These are phyloP conservation scores for Ptychochromis oligacanthus DNA, from an alignment of 2,113 vertebrate species.

Conservation along the genomic window DNA sequence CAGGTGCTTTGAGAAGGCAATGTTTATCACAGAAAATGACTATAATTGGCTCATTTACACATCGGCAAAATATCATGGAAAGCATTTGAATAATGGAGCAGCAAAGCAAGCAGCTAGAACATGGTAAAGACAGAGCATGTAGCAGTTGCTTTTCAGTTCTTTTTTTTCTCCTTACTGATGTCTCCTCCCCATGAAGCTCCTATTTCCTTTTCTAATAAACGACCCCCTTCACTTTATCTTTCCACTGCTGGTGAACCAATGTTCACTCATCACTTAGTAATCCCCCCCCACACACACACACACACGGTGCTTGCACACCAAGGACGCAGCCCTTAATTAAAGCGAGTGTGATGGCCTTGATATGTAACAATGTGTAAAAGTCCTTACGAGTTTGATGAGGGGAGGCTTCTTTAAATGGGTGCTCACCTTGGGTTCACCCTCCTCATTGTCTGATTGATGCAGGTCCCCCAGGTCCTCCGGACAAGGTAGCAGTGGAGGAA, in stretches of 20 bases:
- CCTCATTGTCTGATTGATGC: constrained; percentile 48
- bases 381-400: constrained; percentile 22
- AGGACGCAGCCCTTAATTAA: constrained; percentile 45
- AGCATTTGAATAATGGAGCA: constrained; percentile 64
- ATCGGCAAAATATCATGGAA: constrained; percentile 60
- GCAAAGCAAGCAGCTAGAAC: constrained; percentile 27
- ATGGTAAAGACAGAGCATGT: constrained; percentile 4
- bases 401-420: neutral
- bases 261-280: constrained; percentile 14
- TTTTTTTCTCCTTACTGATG: constrained; percentile 2
- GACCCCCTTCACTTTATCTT: constrained; percentile 20
- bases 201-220: constrained; percentile 17
- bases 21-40: constrained; percentile 75
- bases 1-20: constrained; percentile 70
- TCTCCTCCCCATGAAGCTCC: neutral
- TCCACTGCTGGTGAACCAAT: neutral
- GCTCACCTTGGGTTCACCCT: constrained; percentile 28
- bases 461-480: constrained; percentile 93
- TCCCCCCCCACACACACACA: neutral
- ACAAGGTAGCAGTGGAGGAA: constrained; percentile 88
- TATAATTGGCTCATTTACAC: constrained; percentile 78
- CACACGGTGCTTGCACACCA: constrained; percentile 7
- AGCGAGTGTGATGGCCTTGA: constrained; percentile 30
- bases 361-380: neutral
- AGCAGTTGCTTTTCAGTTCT: neutral